These are phyloP conservation scores for Balearica regulorum DNA, from an alignment of 2,797 vertebrate species.

Conservation along the genomic window DNA sequence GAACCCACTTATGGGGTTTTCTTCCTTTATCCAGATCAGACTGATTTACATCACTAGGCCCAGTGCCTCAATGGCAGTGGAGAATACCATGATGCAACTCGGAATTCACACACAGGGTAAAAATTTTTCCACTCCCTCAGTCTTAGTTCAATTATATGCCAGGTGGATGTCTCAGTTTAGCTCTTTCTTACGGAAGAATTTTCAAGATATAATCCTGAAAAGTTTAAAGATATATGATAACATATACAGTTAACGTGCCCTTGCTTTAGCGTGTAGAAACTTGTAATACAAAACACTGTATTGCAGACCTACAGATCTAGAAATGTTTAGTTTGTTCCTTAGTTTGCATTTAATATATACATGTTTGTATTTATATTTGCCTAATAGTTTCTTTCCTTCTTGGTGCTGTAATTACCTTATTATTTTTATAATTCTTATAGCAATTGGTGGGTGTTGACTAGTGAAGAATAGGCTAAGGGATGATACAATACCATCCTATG, in stretches of 20 bases:
- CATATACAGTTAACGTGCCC: background rate
- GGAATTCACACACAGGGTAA: background rate
- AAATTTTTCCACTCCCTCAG: background rate
- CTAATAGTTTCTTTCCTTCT: background rate
- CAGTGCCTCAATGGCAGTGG: background rate
- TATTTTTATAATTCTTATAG: background rate
- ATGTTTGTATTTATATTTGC: background rate
- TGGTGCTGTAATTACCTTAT: background rate
- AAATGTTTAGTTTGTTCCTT: background rate
- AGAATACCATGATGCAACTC: background rate
- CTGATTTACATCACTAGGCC: background rate
- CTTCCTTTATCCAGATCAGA: background rate
- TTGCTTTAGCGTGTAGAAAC: background rate
- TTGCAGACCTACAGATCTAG: background rate
- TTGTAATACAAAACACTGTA: background rate
- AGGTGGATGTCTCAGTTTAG: background rate
- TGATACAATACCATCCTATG: rapidly evolving
- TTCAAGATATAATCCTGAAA: background rate
- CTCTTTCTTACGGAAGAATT: background rate
- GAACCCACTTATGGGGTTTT: background rate
- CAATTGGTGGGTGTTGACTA: background rate
- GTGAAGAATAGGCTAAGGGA: background rate
- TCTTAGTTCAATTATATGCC: rapidly evolving
- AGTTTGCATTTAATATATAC: background rate
- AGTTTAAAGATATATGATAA: background rate